Conservation (phyloP, 2,797 vertebrate species). For the Cirrhinus molitorella region DNA sequence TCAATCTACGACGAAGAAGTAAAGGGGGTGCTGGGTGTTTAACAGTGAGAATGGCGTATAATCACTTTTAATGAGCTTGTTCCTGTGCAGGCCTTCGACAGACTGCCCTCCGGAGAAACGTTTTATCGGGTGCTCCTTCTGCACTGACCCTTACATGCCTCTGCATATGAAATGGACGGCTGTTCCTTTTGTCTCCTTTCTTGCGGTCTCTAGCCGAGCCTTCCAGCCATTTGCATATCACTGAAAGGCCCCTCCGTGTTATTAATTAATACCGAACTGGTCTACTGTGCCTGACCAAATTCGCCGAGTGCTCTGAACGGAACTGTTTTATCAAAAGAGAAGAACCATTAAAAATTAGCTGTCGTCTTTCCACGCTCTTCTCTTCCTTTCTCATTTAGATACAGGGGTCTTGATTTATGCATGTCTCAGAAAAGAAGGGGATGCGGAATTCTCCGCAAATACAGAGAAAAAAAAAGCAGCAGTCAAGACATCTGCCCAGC, state of each 20-base stretch:
- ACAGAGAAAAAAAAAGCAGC: constrained; percentile 51
- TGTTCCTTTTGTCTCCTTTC: constrained; percentile 78
- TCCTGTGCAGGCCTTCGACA: constrained; percentile 65
- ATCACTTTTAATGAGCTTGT: constrained; percentile 84
- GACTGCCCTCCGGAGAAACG: constrained; percentile 67
- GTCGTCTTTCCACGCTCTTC: constrained; percentile 65
- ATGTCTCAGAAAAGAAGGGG: constrained; percentile 25
- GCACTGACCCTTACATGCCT: constrained; percentile 77
- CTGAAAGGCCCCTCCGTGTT: constrained; percentile 79
- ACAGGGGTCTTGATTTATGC: constrained; percentile 68
- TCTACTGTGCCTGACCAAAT: constrained; percentile 78
- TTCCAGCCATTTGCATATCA: constrained; percentile 77
- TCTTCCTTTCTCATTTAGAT: constrained; percentile 67
- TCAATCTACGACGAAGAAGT: constrained; percentile 69
- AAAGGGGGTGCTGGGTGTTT: constrained; percentile 74
- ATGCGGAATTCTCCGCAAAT: constrained; percentile 65
- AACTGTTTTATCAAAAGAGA: constrained; percentile 81
- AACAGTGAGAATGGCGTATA: constrained; percentile 76
- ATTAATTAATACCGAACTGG: constrained; percentile 83
- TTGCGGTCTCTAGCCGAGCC: constrained; percentile 73
- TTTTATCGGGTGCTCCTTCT: constrained; percentile 77
- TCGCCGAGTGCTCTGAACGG: constrained; percentile 76
- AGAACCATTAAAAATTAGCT: constrained; percentile 77
- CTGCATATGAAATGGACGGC: constrained; percentile 82
- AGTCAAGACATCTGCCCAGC: constrained; percentile 56